A percentile compares a stretch with the other conserved stretches of the same genome.
Conservation (phyloP, 2,113 vertebrate species). For the Embiotoca jacksoni region DNA sequence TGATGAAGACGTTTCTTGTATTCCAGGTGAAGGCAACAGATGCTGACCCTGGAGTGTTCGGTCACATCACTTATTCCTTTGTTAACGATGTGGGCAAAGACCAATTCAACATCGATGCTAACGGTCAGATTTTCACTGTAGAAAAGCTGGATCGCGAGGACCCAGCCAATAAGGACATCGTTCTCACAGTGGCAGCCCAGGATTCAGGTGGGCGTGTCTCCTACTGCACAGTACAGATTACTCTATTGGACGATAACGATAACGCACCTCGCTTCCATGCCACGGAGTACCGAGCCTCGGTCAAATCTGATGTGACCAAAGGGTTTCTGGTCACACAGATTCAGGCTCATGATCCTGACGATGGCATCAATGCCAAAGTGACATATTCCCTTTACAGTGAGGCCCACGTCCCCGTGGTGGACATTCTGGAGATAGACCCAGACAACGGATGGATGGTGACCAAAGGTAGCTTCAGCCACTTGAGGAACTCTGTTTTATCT, state of each 20-base stretch:
- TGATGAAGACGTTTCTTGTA: neutral
- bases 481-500: slow-evolving; percentile 92
- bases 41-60: slow-evolving; percentile 90
- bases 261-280: slow-evolving; percentile 90
- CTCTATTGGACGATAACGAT: slow-evolving; percentile 95
- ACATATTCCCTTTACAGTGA: slow-evolving; percentile 96
- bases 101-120: slow-evolving; percentile 90
- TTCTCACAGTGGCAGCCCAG: slow-evolving; percentile 88
- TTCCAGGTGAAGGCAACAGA: slow-evolving; percentile 89
- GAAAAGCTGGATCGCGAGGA: slow-evolving; percentile 94
- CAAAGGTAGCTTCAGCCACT: slow-evolving; percentile 92
- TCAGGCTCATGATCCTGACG: slow-evolving; percentile 92
- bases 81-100: slow-evolving; percentile 93
- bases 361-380: slow-evolving; percentile 91
- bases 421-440: slow-evolving; percentile 95
- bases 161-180: slow-evolving; percentile 85
- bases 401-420: slow-evolving; percentile 89
- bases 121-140: slow-evolving; percentile 90
- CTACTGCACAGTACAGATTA: slow-evolving; percentile 91
- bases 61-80: slow-evolving; percentile 90
- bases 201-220: slow-evolving; percentile 92
- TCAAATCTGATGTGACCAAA: slow-evolving; percentile 90
- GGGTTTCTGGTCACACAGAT: slow-evolving; percentile 94
- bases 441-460: slow-evolving; percentile 99
- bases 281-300: slow-evolving; percentile 91